A percentile compares a stretch with the other conserved stretches of the same genome.
Conservation (phyloP, 2,113 vertebrate species). For the Oreochromis tanganicae region DNA sequence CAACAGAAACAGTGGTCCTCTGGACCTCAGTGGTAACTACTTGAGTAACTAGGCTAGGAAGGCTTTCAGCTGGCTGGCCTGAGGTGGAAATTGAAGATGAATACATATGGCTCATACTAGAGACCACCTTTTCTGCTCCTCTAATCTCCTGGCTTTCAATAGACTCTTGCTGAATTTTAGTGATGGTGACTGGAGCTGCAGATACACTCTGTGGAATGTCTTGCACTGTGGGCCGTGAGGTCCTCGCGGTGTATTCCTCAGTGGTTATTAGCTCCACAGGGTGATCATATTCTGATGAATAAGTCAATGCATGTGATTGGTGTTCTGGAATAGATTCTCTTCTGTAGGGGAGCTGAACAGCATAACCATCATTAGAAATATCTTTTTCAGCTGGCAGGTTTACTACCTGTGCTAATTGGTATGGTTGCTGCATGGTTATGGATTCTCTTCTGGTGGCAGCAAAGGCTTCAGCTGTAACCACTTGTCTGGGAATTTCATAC, state of each 20-base stretch:
- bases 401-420: conserved; percentile 18
- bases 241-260: conserved; percentile 44
- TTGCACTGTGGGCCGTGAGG: conserved; percentile 26
- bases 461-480: conserved; percentile 41
- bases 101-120: conserved; percentile 76
- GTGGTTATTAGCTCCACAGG: conserved; percentile 53
- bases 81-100: conserved; percentile 74
- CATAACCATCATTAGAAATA: conserved; percentile 5
- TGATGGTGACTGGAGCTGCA: conserved; percentile 57
- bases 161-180: conserved; percentile 74
- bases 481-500: conserved; percentile 35
- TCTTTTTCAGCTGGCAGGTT: conserved; percentile 55
- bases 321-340: conserved; percentile 30
- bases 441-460: conserved; percentile 45
- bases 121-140: conserved; percentile 73
- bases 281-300: conserved; percentile 52
- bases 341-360: conserved; percentile 20
- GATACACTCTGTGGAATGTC: conserved; percentile 34
- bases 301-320: conserved; percentile 20
- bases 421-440: conserved; percentile 44
- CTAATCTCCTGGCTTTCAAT: conserved; percentile 75
- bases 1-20: conserved; percentile 76
- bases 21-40: conserved; percentile 77
- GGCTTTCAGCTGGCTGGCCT: conserved; percentile 61
- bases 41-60: conserved; percentile 73